Conservation (phyloP, 2,113 vertebrate genomes). For the Mesitornis unicolor region DNA sequence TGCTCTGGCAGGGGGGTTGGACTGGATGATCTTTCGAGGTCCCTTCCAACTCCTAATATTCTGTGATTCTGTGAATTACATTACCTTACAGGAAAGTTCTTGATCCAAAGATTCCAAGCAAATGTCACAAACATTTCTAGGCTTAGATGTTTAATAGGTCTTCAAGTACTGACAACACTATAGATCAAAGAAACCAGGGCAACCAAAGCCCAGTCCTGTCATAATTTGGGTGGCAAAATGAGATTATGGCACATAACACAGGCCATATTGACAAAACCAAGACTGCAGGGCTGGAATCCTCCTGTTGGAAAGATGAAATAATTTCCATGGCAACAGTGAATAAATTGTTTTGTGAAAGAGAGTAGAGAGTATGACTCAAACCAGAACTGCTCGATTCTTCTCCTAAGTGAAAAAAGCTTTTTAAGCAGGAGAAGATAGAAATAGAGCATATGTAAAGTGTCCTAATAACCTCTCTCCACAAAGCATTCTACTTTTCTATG, state of each 20-base stretch:
- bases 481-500: not conserved
- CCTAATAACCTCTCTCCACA: not conserved
- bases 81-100: not conserved
- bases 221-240: not conserved
- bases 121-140: not conserved
- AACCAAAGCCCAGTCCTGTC: not conserved
- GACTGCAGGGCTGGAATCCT: not conserved
- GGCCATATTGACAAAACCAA: not conserved
- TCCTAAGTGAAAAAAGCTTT: not conserved
- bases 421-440: not conserved
- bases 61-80: too few species aligned
- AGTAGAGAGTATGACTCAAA: constrained; percentile 23
- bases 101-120: not conserved
- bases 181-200: not conserved
- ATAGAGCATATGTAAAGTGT: not conserved
- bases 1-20: too few species aligned
- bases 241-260: not conserved
- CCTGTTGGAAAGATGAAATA: constrained; percentile 3
- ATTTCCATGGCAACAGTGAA: constrained; percentile 62
- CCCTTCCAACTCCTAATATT: too few species aligned
- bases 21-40: too few species aligned
- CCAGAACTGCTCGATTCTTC: not conserved
- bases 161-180: not conserved
- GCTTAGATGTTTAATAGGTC: not conserved
- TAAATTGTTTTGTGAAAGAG: not conserved